A percentile compares a stretch with the other conserved stretches of the same genome.
These are phyloP conservation scores for Hermaeophaga mercurialis DNA, from an alignment of 2,888 invertebrate genomes.

Conservation along the genomic window DNA sequence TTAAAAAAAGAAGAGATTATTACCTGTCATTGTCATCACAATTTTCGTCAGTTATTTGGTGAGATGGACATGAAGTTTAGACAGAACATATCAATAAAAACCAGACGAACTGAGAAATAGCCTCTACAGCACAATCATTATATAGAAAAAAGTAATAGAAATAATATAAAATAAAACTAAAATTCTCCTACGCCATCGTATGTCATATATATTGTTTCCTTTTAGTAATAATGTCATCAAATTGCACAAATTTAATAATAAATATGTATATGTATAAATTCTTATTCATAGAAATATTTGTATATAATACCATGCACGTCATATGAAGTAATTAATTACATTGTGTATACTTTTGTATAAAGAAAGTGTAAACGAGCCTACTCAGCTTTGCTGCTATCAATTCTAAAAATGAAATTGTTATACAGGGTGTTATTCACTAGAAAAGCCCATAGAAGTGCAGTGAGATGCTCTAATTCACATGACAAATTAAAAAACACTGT, in stretches of 20 bases:
- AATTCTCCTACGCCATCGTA: constrained; percentile 54
- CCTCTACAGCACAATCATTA: constrained; percentile 56
- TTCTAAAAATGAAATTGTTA: constrained; percentile 43
- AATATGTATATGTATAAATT: constrained; percentile 35
- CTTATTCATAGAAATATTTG: constrained; percentile 33
- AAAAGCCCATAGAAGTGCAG: constrained; percentile 50
- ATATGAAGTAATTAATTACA: constrained; percentile 49
- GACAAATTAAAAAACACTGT: too few relatives aligned
- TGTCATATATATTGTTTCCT: constrained; percentile 46
- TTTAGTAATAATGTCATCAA: constrained; percentile 50
- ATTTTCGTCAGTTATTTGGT: constrained; percentile 25
- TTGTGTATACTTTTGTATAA: constrained; percentile 41
- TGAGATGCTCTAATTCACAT: constrained; percentile 1
- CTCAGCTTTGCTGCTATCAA: constrained; percentile 55
- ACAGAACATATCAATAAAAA: constrained; percentile 52
- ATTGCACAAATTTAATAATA: constrained; percentile 49
- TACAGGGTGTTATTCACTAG: constrained; percentile 48
- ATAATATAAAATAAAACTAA: constrained; percentile 37
- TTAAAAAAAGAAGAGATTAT: constrained; percentile 9
- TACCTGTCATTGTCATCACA: constrained; percentile 23
- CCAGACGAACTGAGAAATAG: constrained; percentile 49
- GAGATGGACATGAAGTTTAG: constrained; percentile 53
- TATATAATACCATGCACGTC: constrained; percentile 48
- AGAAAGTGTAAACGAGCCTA: constrained; percentile 47
- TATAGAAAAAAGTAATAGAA: constrained; percentile 41